A percentile compares a stretch with the other conserved stretches of the same genome.
Conservation (phyloP, 1,140 invertebrate species). For the Forficula auricularia region DNA sequence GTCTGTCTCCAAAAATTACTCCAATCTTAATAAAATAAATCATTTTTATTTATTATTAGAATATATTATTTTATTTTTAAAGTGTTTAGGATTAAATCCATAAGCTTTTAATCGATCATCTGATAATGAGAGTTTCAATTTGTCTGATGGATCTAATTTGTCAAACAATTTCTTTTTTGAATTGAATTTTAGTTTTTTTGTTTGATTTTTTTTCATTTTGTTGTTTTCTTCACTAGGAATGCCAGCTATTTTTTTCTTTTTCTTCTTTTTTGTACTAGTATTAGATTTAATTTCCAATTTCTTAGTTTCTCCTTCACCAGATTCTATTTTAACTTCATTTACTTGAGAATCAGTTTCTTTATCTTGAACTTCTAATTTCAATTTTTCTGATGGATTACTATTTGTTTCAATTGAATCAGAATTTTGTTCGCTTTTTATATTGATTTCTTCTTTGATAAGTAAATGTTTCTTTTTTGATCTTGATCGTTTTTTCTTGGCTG, state of each 20-base stretch:
- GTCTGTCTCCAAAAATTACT: too few relatives aligned
- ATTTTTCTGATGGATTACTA: too few relatives aligned
- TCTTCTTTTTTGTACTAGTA: conserved; percentile 15
- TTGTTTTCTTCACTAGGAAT: conserved; percentile 10
- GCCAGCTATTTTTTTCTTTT: conserved; percentile 6
- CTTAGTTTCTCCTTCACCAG: conserved; percentile 9
- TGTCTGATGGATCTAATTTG: conserved; percentile 6
- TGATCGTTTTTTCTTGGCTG: too few relatives aligned
- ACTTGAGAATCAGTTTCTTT: too few relatives aligned
- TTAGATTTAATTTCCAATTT: conserved; percentile 19
- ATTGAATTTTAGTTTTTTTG: conserved; percentile 15
- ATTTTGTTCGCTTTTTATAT: too few relatives aligned
- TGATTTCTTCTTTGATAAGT: too few relatives aligned
- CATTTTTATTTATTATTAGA: conserved; percentile 21
- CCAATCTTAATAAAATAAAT: too few relatives aligned
- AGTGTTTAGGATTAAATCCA: conserved; percentile 83
- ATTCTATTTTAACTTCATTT: too few relatives aligned
- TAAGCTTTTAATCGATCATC: conserved; percentile 70
- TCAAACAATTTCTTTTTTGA: conserved; percentile 13
- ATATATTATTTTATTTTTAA: conserved; percentile 46
- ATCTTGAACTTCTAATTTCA: too few relatives aligned
- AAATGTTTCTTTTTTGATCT: too few relatives aligned
- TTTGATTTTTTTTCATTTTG: conserved; percentile 17
- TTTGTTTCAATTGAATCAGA: too few relatives aligned
- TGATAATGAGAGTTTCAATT: conserved; percentile 29